Evolutionary conservation across 1,140 invertebrate species (phyloP).

Genomic region (Drosophila leontia): DNA sequence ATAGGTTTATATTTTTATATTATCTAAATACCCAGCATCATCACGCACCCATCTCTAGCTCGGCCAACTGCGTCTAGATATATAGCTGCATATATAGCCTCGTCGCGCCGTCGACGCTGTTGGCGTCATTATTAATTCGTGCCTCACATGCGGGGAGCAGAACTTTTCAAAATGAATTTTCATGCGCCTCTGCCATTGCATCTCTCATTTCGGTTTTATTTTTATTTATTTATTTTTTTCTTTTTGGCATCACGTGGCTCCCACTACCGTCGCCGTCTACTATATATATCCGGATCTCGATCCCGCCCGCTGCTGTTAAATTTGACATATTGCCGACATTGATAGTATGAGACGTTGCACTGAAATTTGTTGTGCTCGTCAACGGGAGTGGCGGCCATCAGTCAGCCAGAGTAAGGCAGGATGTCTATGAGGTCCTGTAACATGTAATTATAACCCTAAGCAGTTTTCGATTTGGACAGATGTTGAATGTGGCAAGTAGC

Average conservation of each 20-base stretch:
- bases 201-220: conserved; percentile 46
- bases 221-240: conserved; percentile 43
- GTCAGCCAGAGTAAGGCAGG: conserved; percentile 49
- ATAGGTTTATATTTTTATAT: too few species aligned
- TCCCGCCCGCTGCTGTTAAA: conserved; percentile 58
- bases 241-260: conserved; percentile 71
- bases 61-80: conserved; percentile 20
- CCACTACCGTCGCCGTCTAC: conserved; percentile 33
- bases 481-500: conserved; percentile 5
- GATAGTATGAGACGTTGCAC: conserved; percentile 78
- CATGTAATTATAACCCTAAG: conserved; percentile 5
- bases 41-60: conserved; percentile 18
- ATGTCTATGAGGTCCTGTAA: neutral
- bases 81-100: conserved; percentile 36
- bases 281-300: neutral
- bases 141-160: conserved; percentile 45
- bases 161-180: conserved; percentile 70
- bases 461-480: conserved; percentile 22
- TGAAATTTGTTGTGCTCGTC: conserved; percentile 79
- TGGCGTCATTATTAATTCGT: conserved; percentile 75
- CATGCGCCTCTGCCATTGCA: conserved; percentile 57
- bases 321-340: conserved; percentile 82
- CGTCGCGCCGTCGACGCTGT: conserved; percentile 55
- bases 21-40: neutral
- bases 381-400: conserved; percentile 69